Base-by-base conservation (phyloP, 1,140 invertebrate species). In the Thaumatotibia leucotreta region DNA sequence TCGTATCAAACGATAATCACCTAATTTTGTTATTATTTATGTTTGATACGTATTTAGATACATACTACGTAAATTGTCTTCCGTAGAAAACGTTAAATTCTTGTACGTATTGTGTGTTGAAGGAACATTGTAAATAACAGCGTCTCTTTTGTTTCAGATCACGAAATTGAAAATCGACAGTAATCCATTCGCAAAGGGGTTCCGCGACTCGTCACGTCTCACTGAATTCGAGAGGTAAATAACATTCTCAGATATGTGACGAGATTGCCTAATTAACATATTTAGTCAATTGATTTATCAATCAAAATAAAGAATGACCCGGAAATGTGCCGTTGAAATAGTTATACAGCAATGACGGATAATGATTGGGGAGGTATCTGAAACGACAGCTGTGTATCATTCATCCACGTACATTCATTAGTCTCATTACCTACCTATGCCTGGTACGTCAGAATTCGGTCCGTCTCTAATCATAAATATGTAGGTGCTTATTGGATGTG, bases 131-230 rank as follows among this genome's bases (percentile, higher is more conserved):
- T 11, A 68, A 69, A 61, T 63, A 33, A 72, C 64, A 45, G 45
- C 63, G 17, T 72, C 49, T 80, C 78, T 88, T 91, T 92, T 92
- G 91, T 95, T 93, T 73, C 94, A 97, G 96, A 98, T 98, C 79
- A 98, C 97, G 69, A 98, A 98, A 92, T 91, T 98, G 84, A 98
- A 98, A 93, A 98, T 98, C 84, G 97, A 98, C 93, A 97, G 97
- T 90, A 98, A 98, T 93, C 97, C 97, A 67, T 98, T 98, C 86
- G 97, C 97, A 49, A 98, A 98, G 92, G 97, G 97, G 67, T 98
- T 98, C 86, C 93, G 97, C 62, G 97, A 98, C 92, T 98, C 97
- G 49, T 98, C 97, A 52, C 94, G 97, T 78, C 94, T 99, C 65
- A 98, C 97, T 58, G 97, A 99, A 87, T 97, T 98, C 85, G 96